A percentile compares a stretch with the other conserved stretches of the same genome.
Evolutionary conservation across 1,140 invertebrate species (phyloP).

Genomic region (Diprion similis): DNA sequence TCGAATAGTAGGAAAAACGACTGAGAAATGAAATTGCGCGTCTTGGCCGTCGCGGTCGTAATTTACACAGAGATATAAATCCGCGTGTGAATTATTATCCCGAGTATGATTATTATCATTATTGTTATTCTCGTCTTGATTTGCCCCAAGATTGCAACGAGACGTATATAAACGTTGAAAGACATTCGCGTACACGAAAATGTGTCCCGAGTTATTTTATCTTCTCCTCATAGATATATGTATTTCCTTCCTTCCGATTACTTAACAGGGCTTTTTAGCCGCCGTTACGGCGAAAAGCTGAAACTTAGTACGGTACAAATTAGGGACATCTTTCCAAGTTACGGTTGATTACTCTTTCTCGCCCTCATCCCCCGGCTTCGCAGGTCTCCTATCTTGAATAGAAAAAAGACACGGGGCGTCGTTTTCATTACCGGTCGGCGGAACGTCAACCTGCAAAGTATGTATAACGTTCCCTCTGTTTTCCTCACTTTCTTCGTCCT

Average conservation of each 20-base stretch:
- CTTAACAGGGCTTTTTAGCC: neutral
- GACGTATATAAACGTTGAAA: no score
- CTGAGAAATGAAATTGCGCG: no score
- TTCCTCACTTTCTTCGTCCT: neutral
- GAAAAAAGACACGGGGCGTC: conserved; percentile 36
- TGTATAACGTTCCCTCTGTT: neutral
- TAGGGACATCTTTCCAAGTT: conserved; percentile 39
- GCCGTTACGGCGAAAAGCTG: neutral
- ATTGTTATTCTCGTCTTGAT: no score
- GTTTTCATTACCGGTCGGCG: conserved; percentile 39
- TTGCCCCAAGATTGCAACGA: no score
- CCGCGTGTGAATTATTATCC: no score
- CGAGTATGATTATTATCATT: no score
- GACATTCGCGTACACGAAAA: no score
- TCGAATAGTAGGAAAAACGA: no score
- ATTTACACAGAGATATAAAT: no score
- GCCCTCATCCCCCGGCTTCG: neutral
- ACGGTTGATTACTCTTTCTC: conserved; percentile 43
- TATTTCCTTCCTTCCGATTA: neutral
- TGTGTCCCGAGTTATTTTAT: no score
- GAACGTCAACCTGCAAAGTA: neutral
- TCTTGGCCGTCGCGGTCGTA: no score
- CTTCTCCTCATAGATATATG: neutral
- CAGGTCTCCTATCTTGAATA: conserved; percentile 27
- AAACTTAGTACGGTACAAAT: conserved; percentile 31